Base-by-base conservation (phyloP, 2,888 invertebrate genomes). In the Salticus scenicus region DNA sequence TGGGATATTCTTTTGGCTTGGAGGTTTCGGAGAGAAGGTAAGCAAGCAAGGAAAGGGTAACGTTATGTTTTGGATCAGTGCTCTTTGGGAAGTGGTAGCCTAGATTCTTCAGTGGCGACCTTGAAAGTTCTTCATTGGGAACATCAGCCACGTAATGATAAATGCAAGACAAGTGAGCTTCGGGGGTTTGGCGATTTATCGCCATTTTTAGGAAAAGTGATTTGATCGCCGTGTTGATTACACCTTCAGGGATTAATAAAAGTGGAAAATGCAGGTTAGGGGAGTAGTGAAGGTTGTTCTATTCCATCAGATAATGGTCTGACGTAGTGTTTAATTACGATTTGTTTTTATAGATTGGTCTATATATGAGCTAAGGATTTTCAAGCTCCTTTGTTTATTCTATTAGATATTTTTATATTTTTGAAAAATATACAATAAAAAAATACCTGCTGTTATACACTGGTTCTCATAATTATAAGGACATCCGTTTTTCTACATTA, bases 121-220 rank as follows among this genome's bases (percentile, higher is more conserved):
- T 85, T 85, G 84, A 85, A 85, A 85, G 78, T 78, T 64, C 84
- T 85, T 79, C 84, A 85, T 74, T 85, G 74, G 84, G 84, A 79
- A 85, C 82, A 51, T 30, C 76, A 57, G 12, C 63, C 73, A 74
- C 79, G 84, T 85, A 51, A 41, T 42, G 81, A n/a, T n/a, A n/a
- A n/a, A n/a, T 57, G 47, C 64, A 76, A 75, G 30, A 41, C 75
- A 71, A 71, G 24, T 24, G 17, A 17, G 17, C 17, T 47, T 47
- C 37, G 17, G 42, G 24, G 24, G 24, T 24, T 57, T 57, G 57
- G 57, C 57, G 57, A 57, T 24, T 57, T 57, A 57, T 57, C 57
- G 57, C 57, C 57, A 57, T 57, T 57, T 5, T 17, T 24, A 1
- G 5, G 57, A 24, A 24, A 20, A 57, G 57, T 24, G 20, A 2